Evolutionary conservation across 2,113 vertebrate genomes (phyloP).

Genomic region (Chaenogobius annularis): DNA sequence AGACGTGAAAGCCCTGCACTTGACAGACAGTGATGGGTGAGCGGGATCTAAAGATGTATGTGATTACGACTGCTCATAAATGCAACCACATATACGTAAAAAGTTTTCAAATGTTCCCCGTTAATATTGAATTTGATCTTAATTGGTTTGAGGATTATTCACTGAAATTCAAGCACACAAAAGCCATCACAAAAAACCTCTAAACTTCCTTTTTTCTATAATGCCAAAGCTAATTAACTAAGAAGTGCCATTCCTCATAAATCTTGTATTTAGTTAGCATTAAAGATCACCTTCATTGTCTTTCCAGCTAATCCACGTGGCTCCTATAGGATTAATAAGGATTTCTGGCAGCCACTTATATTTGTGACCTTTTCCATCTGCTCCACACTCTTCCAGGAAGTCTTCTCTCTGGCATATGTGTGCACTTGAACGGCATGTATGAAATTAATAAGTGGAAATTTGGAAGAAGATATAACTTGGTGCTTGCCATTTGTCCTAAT

Average conservation of each 20-base stretch:
- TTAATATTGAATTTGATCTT: neutral
- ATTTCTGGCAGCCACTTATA: slow-evolving; percentile 14
- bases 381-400: slow-evolving; percentile 4
- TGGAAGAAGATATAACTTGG: neutral
- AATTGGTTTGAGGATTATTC: neutral
- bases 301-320: slow-evolving; percentile 9
- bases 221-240: neutral
- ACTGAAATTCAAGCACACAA: neutral
- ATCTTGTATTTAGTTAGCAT: slow-evolving; percentile 11
- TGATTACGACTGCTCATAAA: neutral
- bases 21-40: neutral
- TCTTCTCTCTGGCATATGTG: slow-evolving; percentile 3
- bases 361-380: slow-evolving; percentile 11
- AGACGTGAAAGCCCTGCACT: neutral
- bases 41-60: neutral
- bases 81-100: neutral
- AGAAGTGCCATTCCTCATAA: slow-evolving; percentile 7
- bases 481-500: slow-evolving; percentile 7
- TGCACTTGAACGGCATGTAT: slow-evolving; percentile 8
- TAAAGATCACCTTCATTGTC: slow-evolving; percentile 16
- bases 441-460: slow-evolving; percentile 1
- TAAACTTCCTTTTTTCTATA: neutral
- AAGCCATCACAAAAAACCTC: neutral
- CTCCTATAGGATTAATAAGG: slow-evolving; percentile 12
- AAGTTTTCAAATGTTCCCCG: neutral